Conservation (phyloP, 2,113 vertebrate genomes). For the Podarcis muralis region DNA sequence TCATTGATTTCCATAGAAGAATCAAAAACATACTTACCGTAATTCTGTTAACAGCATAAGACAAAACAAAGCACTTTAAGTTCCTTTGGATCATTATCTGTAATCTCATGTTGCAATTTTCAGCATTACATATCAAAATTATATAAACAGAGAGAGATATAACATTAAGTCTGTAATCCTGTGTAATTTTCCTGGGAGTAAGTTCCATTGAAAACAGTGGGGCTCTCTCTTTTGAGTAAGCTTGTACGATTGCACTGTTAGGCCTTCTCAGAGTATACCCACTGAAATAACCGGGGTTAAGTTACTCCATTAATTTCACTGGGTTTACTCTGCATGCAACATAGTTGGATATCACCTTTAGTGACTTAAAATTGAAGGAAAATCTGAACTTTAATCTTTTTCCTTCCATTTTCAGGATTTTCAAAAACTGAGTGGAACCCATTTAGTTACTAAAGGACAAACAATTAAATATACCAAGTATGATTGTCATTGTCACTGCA, state of each 20-base stretch:
- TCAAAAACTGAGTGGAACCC: slow-evolving; percentile 32
- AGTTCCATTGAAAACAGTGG: neutral
- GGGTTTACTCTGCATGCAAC: too few relatives aligned
- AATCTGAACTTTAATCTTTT: slow-evolving; percentile 8
- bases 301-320: too few relatives aligned
- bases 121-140: neutral
- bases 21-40: neutral
- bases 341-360: neutral
- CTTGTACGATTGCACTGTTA: neutral
- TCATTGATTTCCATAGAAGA: neutral
- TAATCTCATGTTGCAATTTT: neutral
- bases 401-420: slow-evolving; percentile 28
- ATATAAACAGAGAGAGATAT: neutral
- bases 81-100: neutral
- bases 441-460: slow-evolving; percentile 18
- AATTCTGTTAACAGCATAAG: neutral
- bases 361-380: slow-evolving; percentile 6
- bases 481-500: slow-evolving; percentile 10
- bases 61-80: neutral
- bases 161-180: neutral
- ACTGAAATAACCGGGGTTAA: too few relatives aligned
- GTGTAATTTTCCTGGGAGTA: neutral
- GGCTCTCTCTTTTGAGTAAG: neutral
- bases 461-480: slow-evolving; percentile 30
- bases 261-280: too few relatives aligned